Percentiles rank a stretch among this genome's conserved stretches.
Conservation (phyloP, 2,797 vertebrate species). For the Lithobates sylvaticus region DNA sequence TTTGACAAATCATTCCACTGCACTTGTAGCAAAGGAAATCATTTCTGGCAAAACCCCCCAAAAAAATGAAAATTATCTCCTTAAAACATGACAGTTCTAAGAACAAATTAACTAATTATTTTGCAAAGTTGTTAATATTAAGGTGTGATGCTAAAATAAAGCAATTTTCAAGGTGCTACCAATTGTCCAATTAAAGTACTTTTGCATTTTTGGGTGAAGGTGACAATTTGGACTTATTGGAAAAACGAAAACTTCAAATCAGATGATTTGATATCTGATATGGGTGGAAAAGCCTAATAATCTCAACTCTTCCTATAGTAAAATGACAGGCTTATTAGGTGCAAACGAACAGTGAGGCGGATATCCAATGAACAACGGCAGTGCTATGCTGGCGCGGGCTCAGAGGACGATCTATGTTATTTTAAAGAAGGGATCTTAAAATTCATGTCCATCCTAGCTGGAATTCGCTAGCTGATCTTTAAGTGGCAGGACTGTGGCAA, state of each 20-base stretch:
- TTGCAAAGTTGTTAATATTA: constrained; percentile 25
- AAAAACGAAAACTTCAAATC: neutral
- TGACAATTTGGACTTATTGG: neutral
- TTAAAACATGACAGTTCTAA: constrained; percentile 9
- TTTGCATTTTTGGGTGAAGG: constrained; percentile 17
- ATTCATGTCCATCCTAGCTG: no score
- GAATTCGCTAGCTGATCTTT: neutral
- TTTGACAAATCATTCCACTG: constrained; percentile 43
- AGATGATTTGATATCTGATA: neutral
- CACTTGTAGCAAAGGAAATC: constrained; percentile 18
- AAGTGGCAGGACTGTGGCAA: neutral
- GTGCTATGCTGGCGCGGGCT: neutral
- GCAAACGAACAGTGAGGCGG: no score
- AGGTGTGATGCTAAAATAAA: constrained; percentile 13
- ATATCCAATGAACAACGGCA: neutral
- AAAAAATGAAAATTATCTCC: constrained; percentile 5
- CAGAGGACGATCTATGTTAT: no score
- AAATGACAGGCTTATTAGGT: no score
- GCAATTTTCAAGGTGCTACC: neutral
- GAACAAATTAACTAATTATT: neutral
- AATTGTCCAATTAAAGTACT: neutral
- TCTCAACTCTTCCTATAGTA: no score
- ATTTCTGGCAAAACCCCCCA: constrained; percentile 25
- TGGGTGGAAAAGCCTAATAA: neutral
- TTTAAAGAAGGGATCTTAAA: no score